Percentiles rank a stretch among this genome's conserved stretches.
Conservation (phyloP, 37 sponge, comb jelly and placozoan genomes). For the Agelas oroides region DNA sequence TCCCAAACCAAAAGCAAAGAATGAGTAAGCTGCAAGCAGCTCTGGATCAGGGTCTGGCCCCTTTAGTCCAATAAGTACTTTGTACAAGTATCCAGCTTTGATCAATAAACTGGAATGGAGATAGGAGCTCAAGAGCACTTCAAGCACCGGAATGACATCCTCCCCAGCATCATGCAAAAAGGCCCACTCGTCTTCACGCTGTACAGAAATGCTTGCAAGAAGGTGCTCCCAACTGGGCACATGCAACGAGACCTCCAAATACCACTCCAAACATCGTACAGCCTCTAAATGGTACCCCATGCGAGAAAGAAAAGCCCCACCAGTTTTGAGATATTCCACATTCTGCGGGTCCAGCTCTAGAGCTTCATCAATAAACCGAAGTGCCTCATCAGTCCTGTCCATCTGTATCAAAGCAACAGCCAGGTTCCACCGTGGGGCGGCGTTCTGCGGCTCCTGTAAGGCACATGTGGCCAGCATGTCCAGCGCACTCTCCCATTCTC, state of each 20-base stretch:
- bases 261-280: conserved; percentile 59
- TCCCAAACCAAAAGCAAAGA: conserved; percentile 84
- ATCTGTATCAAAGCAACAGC: conserved; percentile 70
- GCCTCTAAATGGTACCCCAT: conserved; percentile 38
- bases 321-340: conserved; percentile 34
- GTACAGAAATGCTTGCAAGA: conserved; percentile 60
- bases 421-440: conserved; percentile 74
- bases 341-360: conserved; percentile 59
- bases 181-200: conserved; percentile 77
- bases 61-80: conserved; percentile 70
- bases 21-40: conserved; percentile 45
- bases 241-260: conserved; percentile 58
- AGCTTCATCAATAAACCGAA: conserved; percentile 69
- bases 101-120: conserved; percentile 46
- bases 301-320: conserved; percentile 32
- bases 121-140: conserved; percentile 65
- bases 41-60: conserved; percentile 25
- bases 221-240: conserved; percentile 60
- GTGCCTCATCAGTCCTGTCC: conserved; percentile 65
- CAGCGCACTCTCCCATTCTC: conserved; percentile 66
- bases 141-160: conserved; percentile 48
- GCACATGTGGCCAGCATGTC: conserved; percentile 78
- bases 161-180: conserved; percentile 66
- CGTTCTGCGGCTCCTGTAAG: conserved; percentile 64
- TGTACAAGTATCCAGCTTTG: conserved; percentile 80